Percentiles rank a stretch among this genome's conserved stretches.
These are phyloP conservation scores for Morphnarchus princeps DNA, from an alignment of 2,113 vertebrate species.

Conservation along the genomic window DNA sequence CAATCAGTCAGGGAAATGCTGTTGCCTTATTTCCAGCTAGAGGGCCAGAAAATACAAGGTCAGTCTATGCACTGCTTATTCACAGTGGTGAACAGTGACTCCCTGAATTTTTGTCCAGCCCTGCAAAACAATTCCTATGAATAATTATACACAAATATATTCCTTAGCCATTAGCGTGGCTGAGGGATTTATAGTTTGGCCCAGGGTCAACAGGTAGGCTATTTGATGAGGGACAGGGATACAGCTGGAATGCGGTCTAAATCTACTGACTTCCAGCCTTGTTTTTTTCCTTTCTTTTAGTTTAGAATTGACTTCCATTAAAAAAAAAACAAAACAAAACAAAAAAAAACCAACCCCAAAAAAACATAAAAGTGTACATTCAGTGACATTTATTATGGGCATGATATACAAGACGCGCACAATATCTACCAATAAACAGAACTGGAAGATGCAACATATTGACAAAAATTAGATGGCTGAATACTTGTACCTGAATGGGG, in stretches of 20 bases:
- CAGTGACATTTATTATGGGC: neutral
- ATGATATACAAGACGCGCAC: neutral
- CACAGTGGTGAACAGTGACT: neutral
- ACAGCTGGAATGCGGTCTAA: neutral
- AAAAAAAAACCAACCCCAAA: no score
- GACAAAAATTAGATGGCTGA: neutral
- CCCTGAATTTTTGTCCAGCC: neutral
- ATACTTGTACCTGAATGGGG: conserved; percentile 31
- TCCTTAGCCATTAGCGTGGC: neutral
- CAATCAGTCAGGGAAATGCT: neutral
- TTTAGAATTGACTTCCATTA: neutral
- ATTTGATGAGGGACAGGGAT: neutral
- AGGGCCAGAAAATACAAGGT: neutral
- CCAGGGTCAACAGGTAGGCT: neutral
- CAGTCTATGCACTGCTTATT: neutral
- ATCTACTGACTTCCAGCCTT: neutral
- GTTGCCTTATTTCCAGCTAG: neutral
- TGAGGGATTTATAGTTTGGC: neutral
- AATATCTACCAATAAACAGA: neutral
- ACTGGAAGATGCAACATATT: neutral
- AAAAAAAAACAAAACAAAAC: neutral
- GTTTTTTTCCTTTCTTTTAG: neutral
- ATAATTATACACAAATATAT: neutral
- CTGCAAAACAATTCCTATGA: neutral
- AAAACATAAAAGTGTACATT: neutral